phyloP scores from a whole-genome alignment of 2,888 invertebrate species.

The Tachina lurida region DNA sequence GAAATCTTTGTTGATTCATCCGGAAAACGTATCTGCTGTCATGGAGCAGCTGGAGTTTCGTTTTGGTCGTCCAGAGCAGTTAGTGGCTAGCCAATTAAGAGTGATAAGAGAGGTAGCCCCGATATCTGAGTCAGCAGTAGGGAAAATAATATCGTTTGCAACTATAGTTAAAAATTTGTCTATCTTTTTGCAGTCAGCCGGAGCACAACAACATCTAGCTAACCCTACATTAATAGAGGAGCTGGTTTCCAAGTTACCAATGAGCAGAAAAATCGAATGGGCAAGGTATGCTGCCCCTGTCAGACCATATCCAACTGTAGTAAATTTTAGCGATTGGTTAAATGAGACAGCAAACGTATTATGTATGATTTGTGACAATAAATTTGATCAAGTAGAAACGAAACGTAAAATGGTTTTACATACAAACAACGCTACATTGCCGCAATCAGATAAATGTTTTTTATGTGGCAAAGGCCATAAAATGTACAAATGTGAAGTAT shows the following conservation, averaged over 20 bases:
- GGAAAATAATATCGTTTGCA: conserved; percentile 34
- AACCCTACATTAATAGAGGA: conserved; percentile 14
- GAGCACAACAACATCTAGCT: neutral
- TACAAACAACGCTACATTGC: no score
- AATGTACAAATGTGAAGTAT: no score
- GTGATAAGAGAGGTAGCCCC: neutral
- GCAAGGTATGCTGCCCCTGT: conserved; percentile 3
- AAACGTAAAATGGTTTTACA: no score
- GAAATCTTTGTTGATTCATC: conserved; percentile 50
- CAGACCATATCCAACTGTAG: neutral
- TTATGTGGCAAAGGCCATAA: no score
- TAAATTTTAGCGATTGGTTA: conserved; percentile 58
- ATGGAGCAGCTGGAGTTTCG: conserved; percentile 41
- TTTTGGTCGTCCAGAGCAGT: conserved; percentile 32
- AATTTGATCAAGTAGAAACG: no score
- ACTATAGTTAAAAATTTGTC: conserved; percentile 21
- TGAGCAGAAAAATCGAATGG: conserved; percentile 60
- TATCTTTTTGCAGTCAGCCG: neutral
- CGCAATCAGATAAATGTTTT: no score
- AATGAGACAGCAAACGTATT: conserved; percentile 49
- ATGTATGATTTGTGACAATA: conserved; percentile 18
- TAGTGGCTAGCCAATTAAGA: neutral
- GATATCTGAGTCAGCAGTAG: neutral
- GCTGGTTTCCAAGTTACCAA: conserved; percentile 48
- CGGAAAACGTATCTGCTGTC: conserved; percentile 21